These are phyloP conservation scores for Siniperca obscura DNA, from an alignment of 2,797 vertebrate genomes.

Conservation along the genomic window DNA sequence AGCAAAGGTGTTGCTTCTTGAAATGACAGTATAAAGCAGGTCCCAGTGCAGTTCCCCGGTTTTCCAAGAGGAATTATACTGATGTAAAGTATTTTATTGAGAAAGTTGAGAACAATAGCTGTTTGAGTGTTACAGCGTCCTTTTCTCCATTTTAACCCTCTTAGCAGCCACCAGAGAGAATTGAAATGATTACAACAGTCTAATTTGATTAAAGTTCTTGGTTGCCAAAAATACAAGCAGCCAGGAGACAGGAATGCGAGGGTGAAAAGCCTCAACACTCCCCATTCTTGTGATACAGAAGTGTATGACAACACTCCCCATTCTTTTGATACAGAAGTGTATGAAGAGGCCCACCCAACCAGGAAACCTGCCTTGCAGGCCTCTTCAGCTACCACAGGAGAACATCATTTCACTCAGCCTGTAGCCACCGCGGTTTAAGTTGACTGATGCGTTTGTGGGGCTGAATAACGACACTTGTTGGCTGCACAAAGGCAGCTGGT, in stretches of 20 bases:
- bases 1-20: not conserved
- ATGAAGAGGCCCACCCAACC: conserved; percentile 10
- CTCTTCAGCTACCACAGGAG: not conserved
- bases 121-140: not conserved
- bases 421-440: conserved; percentile 3
- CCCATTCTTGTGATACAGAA: conserved; percentile 22
- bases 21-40: not conserved
- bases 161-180: not conserved
- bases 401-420: conserved; percentile 27
- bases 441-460: conserved; percentile 58
- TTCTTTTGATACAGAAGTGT: conserved; percentile 20
- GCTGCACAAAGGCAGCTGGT: conserved; percentile 67
- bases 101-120: conserved; percentile 8
- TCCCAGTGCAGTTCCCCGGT: not conserved
- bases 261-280: conserved; percentile 26
- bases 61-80: not conserved
- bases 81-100: conserved; percentile 12
- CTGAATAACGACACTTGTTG: conserved; percentile 68
- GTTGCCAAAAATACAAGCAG: not conserved
- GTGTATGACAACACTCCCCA: conserved; percentile 29
- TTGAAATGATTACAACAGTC: conserved; percentile 14
- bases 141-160: conserved; percentile 10
- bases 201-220: not conserved
- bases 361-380: conserved; percentile 24
- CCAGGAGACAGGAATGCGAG: not conserved